Base-by-base conservation (phyloP, 2,888 invertebrate genomes). In the Andrena camellia region DNA sequence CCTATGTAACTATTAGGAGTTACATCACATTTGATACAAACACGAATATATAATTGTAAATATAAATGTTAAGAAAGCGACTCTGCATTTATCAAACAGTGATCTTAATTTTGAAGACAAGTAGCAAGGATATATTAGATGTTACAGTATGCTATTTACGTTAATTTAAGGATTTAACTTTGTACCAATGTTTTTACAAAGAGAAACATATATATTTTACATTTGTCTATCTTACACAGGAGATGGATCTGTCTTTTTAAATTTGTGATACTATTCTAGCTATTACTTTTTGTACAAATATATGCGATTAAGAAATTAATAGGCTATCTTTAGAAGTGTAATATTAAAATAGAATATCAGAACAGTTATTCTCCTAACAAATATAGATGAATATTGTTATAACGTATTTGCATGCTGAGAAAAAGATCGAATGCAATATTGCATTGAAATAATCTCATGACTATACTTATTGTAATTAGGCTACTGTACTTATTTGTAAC, bases 1-100 rank as follows among this genome's bases (percentile, higher is more conserved):
- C 97, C 0, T 97, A 97, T 88, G 96, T 97, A 79, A 95, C 96
- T 6, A 95, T 97, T 73, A 96, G 95, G 92, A 95, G 95, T 93
- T 95, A 96, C 23, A 95, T 94, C 87, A 95, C 94, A 85, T 92
- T 93, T 69, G 94, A 95, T 88, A 94, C 91, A 70, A 94, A 95
- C 84, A 89, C 95, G 71, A 95, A 94, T 31, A 95, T 95, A 84
- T 95, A 95, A 93, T 78, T 78, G 50, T 66, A 13, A 59, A 20
- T 3, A 8, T 67, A 64, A 75, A 23, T 69, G 66, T n/a, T 66
- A 62, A 78, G 48, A 86, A 80, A 48, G 54, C 48, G 66, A 31
- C 35, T 64, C 81, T 78, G 31, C 60, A 81, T 84, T 86, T 81
- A 78, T 79, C 13, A 33, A 64, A 63, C 23, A 35, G 33, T 20